Percentiles rank a stretch among this genome's conserved stretches.
Evolutionary conservation across 2,888 invertebrate species (phyloP).

Genomic region (Troides aeacus): DNA sequence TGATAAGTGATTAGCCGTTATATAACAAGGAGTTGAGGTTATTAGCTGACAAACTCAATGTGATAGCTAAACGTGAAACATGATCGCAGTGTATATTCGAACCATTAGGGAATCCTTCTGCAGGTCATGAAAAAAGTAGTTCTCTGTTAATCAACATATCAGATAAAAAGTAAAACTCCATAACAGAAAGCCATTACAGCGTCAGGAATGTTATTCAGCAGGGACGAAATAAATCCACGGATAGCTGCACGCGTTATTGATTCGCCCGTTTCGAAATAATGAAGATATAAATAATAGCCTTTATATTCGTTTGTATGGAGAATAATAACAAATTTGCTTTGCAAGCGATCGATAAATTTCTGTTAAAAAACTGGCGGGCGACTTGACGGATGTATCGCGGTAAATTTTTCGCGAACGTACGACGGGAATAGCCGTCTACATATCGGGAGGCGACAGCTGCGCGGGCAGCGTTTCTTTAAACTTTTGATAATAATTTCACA

Average conservation of each 20-base stretch:
- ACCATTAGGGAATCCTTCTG: background rate
- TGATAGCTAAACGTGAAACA: background rate
- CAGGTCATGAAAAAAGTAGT: background rate
- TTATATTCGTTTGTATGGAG: slow-evolving; percentile 16
- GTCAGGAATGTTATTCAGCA: background rate
- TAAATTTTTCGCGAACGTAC: slow-evolving; percentile 22
- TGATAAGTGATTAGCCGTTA: too few species aligned
- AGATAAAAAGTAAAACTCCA: background rate
- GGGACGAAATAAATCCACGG: slow-evolving; percentile 7
- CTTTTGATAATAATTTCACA: slow-evolving; percentile 5
- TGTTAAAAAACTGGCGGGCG: slow-evolving; percentile 5
- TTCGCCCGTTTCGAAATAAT: slow-evolving; percentile 23
- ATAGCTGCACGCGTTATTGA: slow-evolving; percentile 1
- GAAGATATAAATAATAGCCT: slow-evolving; percentile 28
- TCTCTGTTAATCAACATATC: background rate
- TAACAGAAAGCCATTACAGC: background rate
- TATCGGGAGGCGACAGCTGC: slow-evolving; percentile 25
- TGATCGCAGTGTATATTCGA: background rate
- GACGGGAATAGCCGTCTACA: slow-evolving; percentile 19
- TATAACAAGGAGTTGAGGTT: too few species aligned
- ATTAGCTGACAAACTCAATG: too few species aligned
- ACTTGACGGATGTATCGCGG: slow-evolving; percentile 9
- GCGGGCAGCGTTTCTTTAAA: slow-evolving; percentile 10
- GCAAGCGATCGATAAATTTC: slow-evolving; percentile 17
- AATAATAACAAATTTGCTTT: slow-evolving; percentile 26